Base-by-base conservation (phyloP, 2,113 vertebrate species). In the Corvus moneduloides region DNA sequence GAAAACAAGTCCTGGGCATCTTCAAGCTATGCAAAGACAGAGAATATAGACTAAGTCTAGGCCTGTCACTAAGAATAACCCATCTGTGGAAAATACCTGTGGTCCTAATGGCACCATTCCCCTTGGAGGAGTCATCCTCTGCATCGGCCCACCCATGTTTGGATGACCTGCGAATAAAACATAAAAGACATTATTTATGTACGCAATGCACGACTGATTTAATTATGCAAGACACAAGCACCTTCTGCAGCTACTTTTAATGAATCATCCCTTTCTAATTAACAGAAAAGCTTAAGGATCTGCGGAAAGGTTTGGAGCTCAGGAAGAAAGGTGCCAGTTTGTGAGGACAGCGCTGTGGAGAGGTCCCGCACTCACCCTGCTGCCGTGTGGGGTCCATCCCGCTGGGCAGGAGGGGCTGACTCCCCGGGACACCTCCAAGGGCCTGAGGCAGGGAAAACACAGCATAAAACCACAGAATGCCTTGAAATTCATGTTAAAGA, bases 311-410 rank as follows among this genome's bases (percentile, higher is more conserved):
- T 52, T 49, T 80, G 56, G 75, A 81, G 75, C 18, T 43, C 5
- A 32, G 33, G 49, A 14, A 30, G 24, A 33, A n/a, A 55, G 43
- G 44, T 0, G 3, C 10, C 43, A 46, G 26, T 46, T 26, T 41
- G 43, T 89, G 62, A 78, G 67, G 15, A 69, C 2, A 58, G 35
- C 27, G 7, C 43, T 55, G 24, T 19, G 46, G 19, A 33, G 39
- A 6, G 44, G 32, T 71, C 5, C 61, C 48, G 84, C 14, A 61
- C 67, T 98, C 54, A 99, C 99, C 99, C 98, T 99, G 99, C 97
- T 99, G 99, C 97, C 99, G 98, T 83, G 99, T 99, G 93, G 99
- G 99, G 97, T 99, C 99, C 98, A 99, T 99, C 90, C 99, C 99
- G 59, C 98, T 99, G 76, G 99, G 98, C 94, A 99, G 98, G 97